A percentile compares a stretch with the other conserved stretches of the same genome.
phyloP scores from a whole-genome alignment of 2,888 invertebrate species.

The Morpho helenor region DNA sequence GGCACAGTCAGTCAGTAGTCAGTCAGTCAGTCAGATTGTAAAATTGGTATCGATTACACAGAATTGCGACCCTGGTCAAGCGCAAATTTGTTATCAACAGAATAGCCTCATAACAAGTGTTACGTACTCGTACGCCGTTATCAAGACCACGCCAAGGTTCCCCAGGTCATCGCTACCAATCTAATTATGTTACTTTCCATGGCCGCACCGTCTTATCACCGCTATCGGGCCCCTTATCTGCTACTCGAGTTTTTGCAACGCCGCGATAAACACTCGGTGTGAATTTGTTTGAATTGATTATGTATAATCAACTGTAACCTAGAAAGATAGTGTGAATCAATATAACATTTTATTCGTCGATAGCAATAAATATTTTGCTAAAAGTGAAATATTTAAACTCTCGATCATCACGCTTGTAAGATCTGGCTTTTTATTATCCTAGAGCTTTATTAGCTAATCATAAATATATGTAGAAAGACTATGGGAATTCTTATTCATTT shows the following conservation, averaged over 20 bases:
- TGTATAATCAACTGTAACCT: slow-evolving; percentile 18
- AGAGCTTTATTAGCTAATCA: too few relatives aligned
- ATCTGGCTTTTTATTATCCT: too few relatives aligned
- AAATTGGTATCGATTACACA: too few relatives aligned
- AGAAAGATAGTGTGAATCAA: slow-evolving; percentile 14
- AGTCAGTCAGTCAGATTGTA: too few relatives aligned
- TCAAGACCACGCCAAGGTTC: slow-evolving; percentile 41
- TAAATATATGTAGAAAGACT: too few relatives aligned
- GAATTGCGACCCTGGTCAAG: too few relatives aligned
- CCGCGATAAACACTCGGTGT: slow-evolving; percentile 27
- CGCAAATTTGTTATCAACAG: too few relatives aligned
- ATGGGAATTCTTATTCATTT: too few relatives aligned
- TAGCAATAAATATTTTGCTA: too few relatives aligned
- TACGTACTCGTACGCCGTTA: slow-evolving; percentile 3
- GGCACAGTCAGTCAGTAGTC: not conserved
- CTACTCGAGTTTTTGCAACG: slow-evolving; percentile 28
- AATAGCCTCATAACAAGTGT: too few relatives aligned
- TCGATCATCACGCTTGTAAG: too few relatives aligned
- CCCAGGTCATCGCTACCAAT: slow-evolving; percentile 44
- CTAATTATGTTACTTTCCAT: slow-evolving; percentile 39
- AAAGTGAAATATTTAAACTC: too few relatives aligned
- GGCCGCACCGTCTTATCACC: slow-evolving; percentile 29
- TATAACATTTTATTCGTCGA: not conserved
- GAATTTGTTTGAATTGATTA: slow-evolving; percentile 18
- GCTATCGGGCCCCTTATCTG: slow-evolving; percentile 27